A percentile compares a stretch with the other conserved stretches of the same genome.
Conservation (phyloP, 2,113 vertebrate genomes). For the Furnarius figulus region DNA sequence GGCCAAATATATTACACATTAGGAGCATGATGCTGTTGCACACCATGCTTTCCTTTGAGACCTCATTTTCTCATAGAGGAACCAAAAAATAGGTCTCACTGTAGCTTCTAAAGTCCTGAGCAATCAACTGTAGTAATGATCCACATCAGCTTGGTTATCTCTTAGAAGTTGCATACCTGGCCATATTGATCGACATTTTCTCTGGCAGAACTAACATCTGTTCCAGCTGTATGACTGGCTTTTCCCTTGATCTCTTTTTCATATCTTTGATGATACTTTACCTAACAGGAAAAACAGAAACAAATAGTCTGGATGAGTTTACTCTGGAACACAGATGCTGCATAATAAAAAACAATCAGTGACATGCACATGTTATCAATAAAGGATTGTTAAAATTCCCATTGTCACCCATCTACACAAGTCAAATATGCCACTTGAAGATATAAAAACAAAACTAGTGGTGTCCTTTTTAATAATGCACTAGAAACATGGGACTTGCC, state of each 20-base stretch:
- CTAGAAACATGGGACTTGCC: not conserved
- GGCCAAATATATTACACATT: not conserved
- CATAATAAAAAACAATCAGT: not conserved
- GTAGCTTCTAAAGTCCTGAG: not conserved
- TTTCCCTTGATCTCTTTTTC: conserved; percentile 89
- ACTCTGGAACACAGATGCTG: not conserved
- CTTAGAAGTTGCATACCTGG: conserved; percentile 71
- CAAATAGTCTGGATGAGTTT: not conserved
- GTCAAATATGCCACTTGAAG: not conserved
- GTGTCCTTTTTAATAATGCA: not conserved
- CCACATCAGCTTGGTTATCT: not conserved
- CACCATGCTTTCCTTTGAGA: not conserved
- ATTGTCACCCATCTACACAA: not conserved
- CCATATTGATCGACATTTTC: conserved; percentile 79
- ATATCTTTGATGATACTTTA: conserved; percentile 87
- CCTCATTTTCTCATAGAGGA: not conserved
- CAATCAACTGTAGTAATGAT: not conserved
- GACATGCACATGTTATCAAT: not conserved
- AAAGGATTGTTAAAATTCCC: not conserved
- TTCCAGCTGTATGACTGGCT: conserved; percentile 77
- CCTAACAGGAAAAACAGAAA: conserved; percentile 64
- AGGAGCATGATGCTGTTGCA: not conserved
- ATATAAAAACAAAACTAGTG: not conserved
- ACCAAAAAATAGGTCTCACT: not conserved
- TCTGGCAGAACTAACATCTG: conserved; percentile 70